phyloP scores from a whole-genome alignment of 2,888 invertebrate species.

The Cheilosia grossa region DNA sequence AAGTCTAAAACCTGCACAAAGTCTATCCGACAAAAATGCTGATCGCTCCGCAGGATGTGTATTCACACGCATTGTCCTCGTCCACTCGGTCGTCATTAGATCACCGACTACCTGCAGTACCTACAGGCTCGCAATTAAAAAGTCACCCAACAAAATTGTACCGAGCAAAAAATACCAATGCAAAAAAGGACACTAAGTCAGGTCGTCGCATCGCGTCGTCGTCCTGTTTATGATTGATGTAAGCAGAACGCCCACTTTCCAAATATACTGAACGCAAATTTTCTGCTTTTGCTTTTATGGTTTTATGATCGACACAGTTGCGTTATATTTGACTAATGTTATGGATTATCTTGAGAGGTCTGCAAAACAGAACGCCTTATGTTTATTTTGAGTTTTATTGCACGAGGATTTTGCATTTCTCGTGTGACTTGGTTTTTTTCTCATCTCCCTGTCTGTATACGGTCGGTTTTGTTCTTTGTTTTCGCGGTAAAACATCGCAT shows the following conservation, averaged over 20 bases:
- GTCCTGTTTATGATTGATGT: constrained; percentile 67
- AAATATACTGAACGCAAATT: constrained; percentile 49
- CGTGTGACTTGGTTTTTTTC: constrained; percentile 1
- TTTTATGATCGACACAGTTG: constrained; percentile 37
- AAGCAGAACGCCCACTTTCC: constrained; percentile 73
- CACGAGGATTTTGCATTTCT: constrained; percentile 23
- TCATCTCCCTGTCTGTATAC: neutral
- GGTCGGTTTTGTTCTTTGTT: constrained; percentile 2
- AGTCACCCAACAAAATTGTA: neutral
- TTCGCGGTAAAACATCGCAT: constrained; percentile 27
- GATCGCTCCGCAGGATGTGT: constrained; percentile 20
- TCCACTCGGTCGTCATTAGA: constrained; percentile 19
- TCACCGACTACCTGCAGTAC: neutral
- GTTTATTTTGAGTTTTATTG: constrained; percentile 72
- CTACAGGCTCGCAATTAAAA: constrained; percentile 6
- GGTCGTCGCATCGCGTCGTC: no score
- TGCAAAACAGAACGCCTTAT: constrained; percentile 70
- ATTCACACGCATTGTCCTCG: neutral
- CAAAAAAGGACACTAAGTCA: constrained; percentile 42
- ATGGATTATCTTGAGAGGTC: constrained; percentile 69
- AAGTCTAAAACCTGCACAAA: constrained; percentile 25
- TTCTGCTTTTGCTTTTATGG: constrained; percentile 43
- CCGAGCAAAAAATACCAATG: neutral
- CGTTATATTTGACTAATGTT: constrained; percentile 63
- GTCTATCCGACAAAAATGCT: constrained; percentile 30